phyloP scores from a whole-genome alignment of 2,797 vertebrate genomes.

The Arnoldichthys spilopterus region DNA sequence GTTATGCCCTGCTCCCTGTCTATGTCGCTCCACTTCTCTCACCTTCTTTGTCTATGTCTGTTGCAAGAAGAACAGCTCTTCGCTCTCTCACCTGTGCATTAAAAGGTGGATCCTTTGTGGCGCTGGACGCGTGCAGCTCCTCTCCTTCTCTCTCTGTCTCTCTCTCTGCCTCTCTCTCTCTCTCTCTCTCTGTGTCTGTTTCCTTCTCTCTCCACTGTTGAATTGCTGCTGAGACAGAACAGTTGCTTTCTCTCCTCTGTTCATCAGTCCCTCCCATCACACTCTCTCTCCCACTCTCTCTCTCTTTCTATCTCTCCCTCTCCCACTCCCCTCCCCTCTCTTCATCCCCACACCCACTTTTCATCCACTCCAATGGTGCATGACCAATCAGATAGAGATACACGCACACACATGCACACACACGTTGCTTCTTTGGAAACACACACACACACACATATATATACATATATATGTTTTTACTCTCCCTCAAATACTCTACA shows the following conservation, averaged over 20 bases:
- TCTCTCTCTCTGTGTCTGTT: conserved; percentile 1
- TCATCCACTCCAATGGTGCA: conserved; percentile 66
- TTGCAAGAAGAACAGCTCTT: conserved; percentile 29
- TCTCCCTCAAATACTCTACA: not conserved
- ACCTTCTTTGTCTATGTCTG: conserved; percentile 34
- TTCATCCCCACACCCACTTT: conserved; percentile 47
- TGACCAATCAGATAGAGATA: conserved; percentile 74
- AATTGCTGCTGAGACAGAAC: conserved; percentile 40
- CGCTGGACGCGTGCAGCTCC: not conserved
- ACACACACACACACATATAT: not conserved
- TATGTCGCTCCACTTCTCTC: conserved; percentile 40
- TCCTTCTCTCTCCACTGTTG: conserved; percentile 32
- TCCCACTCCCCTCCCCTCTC: conserved; percentile 27
- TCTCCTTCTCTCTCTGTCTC: not conserved
- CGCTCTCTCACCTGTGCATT: not conserved
- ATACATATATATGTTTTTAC: not conserved
- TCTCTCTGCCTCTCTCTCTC: conserved; percentile 10
- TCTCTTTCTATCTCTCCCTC: conserved; percentile 16
- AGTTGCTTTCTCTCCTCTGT: conserved; percentile 42
- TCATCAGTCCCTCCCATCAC: conserved; percentile 33
- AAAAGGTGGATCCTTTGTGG: not conserved
- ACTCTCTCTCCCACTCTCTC: conserved; percentile 37
- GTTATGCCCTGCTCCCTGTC: conserved; percentile 20
- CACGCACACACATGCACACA: conserved; percentile 11
- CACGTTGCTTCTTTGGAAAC: not conserved